These are phyloP conservation scores for Meleagris gallopavo DNA, from an alignment of 2,113 vertebrate genomes.

Conservation along the genomic window DNA sequence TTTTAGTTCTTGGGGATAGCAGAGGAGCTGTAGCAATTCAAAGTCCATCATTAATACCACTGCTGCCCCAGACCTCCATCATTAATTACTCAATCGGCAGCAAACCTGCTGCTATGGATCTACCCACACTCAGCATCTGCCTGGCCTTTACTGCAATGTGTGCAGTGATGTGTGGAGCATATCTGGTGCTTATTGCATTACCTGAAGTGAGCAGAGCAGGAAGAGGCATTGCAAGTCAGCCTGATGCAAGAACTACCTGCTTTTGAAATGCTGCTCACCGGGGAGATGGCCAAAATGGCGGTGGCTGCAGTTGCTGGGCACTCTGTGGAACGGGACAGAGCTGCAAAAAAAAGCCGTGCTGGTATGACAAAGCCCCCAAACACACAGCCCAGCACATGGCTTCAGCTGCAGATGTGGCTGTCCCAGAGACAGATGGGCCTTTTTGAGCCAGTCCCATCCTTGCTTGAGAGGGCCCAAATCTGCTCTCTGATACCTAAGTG, in stretches of 20 bases:
- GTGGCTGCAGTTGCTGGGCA: neutral
- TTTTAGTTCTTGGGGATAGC: neutral
- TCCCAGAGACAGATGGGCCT: too few species aligned
- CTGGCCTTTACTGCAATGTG: accelerated
- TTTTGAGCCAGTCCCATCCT: neutral
- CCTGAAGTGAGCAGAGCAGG: neutral
- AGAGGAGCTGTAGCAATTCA: too few species aligned
- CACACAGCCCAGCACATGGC: accelerated
- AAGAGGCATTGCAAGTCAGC: neutral
- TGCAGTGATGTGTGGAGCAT: accelerated
- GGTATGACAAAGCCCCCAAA: neutral
- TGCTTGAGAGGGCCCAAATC: neutral
- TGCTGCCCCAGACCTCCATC: neutral
- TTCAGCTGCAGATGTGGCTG: neutral
- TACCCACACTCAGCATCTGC: neutral
- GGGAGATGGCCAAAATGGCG: neutral
- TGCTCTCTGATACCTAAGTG: neutral
- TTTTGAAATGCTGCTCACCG: neutral
- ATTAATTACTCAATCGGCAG: neutral
- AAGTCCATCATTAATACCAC: neutral
- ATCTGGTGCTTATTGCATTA: neutral
- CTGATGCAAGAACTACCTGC: neutral
- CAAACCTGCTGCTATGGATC: neutral
- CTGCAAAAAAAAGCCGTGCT: neutral
- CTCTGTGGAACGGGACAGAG: neutral